These are phyloP conservation scores for Galendromus occidentalis DNA, from an alignment of 1,140 invertebrate genomes.

Conservation along the genomic window DNA sequence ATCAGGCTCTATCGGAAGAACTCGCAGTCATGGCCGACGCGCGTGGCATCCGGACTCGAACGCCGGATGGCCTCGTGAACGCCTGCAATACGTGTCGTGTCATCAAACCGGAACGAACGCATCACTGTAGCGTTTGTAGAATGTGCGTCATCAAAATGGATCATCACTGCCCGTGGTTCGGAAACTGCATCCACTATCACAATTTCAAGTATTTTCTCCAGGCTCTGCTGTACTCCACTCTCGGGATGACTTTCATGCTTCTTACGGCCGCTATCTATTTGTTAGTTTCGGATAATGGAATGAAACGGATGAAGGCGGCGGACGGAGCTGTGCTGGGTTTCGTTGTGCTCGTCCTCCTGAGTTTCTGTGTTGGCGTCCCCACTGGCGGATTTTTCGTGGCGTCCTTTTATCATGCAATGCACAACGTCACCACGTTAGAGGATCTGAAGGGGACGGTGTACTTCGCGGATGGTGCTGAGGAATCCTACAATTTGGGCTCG, in stretches of 20 bases:
- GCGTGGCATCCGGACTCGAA: not conserved
- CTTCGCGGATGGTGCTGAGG: not conserved
- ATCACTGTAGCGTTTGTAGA: conserved; percentile 90
- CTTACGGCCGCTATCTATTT: not conserved
- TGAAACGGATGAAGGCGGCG: not conserved
- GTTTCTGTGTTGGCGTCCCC: not conserved
- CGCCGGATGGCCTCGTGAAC: conserved; percentile 17
- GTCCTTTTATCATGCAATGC: not conserved
- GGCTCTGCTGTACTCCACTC: conserved; percentile 26
- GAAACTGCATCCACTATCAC: conserved; percentile 51
- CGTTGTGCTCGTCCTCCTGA: not conserved
- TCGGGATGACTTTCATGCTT: not conserved
- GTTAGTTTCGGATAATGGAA: not conserved
- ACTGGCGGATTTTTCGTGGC: not conserved
- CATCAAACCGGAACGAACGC: conserved; percentile 47
- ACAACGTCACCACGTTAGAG: not conserved
- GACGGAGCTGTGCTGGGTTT: not conserved
- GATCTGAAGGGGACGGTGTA: not conserved
- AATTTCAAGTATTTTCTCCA: conserved; percentile 24
- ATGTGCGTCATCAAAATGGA: conserved; percentile 89
- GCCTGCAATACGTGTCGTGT: conserved; percentile 34
- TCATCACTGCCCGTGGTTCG: conserved; percentile 94
- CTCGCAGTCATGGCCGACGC: not conserved
- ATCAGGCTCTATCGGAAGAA: not conserved
- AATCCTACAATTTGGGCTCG: not conserved